phyloP scores from a whole-genome alignment of 2,888 invertebrate species.

The Andrena haemorrhoa region DNA sequence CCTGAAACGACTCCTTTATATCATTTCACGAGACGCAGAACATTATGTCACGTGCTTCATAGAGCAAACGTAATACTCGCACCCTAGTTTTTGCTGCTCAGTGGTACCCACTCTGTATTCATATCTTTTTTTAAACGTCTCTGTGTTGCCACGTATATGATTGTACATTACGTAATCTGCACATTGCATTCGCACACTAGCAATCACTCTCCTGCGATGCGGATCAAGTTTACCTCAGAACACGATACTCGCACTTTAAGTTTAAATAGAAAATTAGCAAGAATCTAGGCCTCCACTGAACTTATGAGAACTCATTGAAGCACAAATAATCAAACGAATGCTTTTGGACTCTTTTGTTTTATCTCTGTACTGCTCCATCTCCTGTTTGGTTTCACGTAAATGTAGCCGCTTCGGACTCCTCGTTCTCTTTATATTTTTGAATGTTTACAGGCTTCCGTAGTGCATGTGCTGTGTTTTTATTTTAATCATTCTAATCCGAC shows the following conservation, averaged over 20 bases:
- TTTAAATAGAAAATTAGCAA: too few species aligned
- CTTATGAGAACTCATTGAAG: neutral
- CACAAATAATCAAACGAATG: constrained; percentile 4
- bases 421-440: constrained; percentile 42
- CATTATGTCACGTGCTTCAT: constrained; percentile 31
- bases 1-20: constrained; percentile 48
- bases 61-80: constrained; percentile 35
- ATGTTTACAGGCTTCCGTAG: constrained; percentile 69
- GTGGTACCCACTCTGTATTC: neutral
- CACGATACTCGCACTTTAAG: too few species aligned
- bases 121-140: neutral
- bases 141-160: neutral
- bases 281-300: too few species aligned
- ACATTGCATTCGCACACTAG: neutral
- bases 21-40: constrained; percentile 26
- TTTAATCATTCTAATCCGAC: constrained; percentile 74
- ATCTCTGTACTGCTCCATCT: neutral
- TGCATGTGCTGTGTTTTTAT: constrained; percentile 68
- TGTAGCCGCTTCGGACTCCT: constrained; percentile 22
- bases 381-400: neutral
- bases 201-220: neutral
- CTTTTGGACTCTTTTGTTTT: neutral
- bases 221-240: too few species aligned
- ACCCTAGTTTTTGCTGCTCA: constrained; percentile 14
- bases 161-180: neutral